Conservation (phyloP, 2,888 invertebrate species). For the Cecidostiba fungosa region DNA sequence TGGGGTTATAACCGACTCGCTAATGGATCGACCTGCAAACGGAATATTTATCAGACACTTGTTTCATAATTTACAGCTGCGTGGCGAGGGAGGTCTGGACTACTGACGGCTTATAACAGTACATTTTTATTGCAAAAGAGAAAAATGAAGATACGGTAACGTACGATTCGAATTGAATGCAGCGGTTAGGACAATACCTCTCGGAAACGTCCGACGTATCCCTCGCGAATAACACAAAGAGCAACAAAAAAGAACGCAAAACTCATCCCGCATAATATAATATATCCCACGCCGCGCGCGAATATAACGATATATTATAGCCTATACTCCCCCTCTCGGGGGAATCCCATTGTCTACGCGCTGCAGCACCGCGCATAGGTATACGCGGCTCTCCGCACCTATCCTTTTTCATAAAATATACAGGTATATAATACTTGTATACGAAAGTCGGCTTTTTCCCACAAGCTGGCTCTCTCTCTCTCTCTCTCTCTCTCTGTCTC, state of each 20-base stretch:
- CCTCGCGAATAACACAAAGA: neutral
- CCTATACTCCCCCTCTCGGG: neutral
- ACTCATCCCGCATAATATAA: slow-evolving; percentile 1
- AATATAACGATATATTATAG: neutral
- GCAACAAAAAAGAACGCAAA: neutral
- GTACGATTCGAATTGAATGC: no score
- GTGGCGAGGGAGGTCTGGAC: neutral
- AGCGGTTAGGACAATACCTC: neutral
- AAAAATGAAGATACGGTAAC: no score
- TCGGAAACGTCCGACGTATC: neutral
- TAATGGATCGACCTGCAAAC: slow-evolving; percentile 40
- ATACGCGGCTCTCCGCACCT: neutral
- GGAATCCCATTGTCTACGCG: slow-evolving; percentile 50
- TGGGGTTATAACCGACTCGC: slow-evolving; percentile 48
- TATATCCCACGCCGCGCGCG: neutral
- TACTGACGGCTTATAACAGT: neutral
- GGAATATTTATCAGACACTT: neutral
- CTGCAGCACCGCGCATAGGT: neutral
- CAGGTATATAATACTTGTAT: slow-evolving; percentile 34
- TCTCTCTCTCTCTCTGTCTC: no score
- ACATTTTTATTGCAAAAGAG: no score
- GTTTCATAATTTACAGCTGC: slow-evolving; percentile 48
- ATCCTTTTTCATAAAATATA: slow-evolving; percentile 9
- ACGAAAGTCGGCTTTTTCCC: slow-evolving; percentile 71
- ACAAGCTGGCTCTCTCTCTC: slow-evolving; percentile 75